These are phyloP conservation scores for Amphilophus citrinellus DNA, from an alignment of 2,113 vertebrate genomes.

Conservation along the genomic window DNA sequence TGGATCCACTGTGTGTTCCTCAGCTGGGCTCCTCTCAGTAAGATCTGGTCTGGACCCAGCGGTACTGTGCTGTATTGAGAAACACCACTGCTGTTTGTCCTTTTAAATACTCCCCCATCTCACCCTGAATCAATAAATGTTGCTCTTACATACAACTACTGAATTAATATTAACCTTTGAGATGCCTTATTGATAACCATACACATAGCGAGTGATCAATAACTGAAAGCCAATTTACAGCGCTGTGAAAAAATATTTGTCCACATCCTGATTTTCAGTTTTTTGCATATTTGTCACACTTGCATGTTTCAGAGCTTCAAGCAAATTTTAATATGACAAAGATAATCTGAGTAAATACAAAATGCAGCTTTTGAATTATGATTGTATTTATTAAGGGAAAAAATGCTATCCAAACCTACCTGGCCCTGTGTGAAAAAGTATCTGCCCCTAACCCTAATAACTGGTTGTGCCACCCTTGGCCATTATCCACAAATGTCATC, in stretches of 20 bases:
- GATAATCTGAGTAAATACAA: not conserved
- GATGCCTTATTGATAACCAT: not conserved
- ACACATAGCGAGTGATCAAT: not conserved
- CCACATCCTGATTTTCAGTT: not conserved
- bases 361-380: too few relatives aligned
- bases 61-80: conserved; percentile 86
- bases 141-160: conserved; percentile 14
- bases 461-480: too few relatives aligned
- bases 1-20: conserved; percentile 99
- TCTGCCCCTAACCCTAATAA: too few relatives aligned
- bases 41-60: conserved; percentile 95
- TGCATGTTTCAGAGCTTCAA: not conserved
- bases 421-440: too few relatives aligned
- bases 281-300: not conserved
- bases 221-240: not conserved
- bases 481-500: too few relatives aligned
- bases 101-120: not conserved
- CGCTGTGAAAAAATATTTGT: not conserved
- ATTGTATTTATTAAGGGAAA: too few relatives aligned
- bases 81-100: conserved; percentile 13
- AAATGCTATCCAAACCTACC: too few relatives aligned
- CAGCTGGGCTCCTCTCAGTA: conserved; percentile 95
- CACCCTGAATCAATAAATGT: not conserved
- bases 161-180: not conserved
- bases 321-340: not conserved